phyloP scores from a whole-genome alignment of 1,140 invertebrate species.

The Danaus plexippus region DNA sequence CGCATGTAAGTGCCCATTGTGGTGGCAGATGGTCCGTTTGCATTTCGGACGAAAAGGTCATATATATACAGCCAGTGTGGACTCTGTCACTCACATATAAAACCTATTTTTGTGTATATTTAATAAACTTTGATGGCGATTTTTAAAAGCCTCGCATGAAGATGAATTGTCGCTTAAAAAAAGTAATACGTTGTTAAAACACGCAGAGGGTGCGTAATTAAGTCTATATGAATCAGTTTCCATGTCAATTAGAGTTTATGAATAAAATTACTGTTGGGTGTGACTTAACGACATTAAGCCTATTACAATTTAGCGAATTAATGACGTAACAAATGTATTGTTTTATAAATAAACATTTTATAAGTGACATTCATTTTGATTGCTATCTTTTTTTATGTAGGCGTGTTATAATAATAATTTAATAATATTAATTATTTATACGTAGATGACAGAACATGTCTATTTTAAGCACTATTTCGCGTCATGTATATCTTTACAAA shows the following conservation, averaged over 20 bases:
- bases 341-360: neutral
- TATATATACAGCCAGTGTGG: conserved; percentile 19
- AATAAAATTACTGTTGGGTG: conserved; percentile 39
- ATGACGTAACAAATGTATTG: conserved; percentile 11
- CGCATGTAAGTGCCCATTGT: conserved; percentile 65
- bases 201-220: conserved; percentile 35
- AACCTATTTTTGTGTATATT: conserved; percentile 27
- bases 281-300: conserved; percentile 27
- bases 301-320: conserved; percentile 24
- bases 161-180: conserved; percentile 26
- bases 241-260: conserved; percentile 39
- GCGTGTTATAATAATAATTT: conserved; percentile 10
- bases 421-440: conserved; percentile 8
- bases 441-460: too few relatives aligned
- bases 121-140: conserved; percentile 22
- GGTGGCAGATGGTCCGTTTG: conserved; percentile 60
- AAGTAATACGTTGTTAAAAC: conserved; percentile 26
- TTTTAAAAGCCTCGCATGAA: conserved; percentile 24
- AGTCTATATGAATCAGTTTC: conserved; percentile 40
- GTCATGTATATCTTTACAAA: neutral
- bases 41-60: conserved; percentile 32
- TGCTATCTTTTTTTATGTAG: neutral
- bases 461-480: neutral
- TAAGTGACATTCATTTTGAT: too few relatives aligned
- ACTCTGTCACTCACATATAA: conserved; percentile 23